phyloP scores from a whole-genome alignment of 2,797 vertebrate genomes.

The Heteromormyrus szaboi region DNA sequence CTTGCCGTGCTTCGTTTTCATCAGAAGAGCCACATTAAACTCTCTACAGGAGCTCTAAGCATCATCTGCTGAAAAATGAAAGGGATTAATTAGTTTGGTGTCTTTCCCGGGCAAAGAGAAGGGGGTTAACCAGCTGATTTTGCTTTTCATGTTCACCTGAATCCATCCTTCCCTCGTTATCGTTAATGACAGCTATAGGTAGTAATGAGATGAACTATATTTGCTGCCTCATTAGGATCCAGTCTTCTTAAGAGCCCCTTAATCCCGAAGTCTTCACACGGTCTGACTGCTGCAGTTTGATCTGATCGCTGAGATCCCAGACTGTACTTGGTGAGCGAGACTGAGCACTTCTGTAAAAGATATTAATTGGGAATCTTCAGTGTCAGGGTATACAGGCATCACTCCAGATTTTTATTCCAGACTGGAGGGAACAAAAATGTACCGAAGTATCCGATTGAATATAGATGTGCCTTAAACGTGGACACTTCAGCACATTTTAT shows the following conservation, averaged over 20 bases:
- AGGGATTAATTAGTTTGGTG: not conserved
- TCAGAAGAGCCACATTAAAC: conserved; percentile 62
- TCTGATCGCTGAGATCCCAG: not conserved
- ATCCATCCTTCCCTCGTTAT: not conserved
- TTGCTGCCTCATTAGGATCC: conserved; percentile 49
- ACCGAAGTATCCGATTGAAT: not conserved
- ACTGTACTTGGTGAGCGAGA: not conserved
- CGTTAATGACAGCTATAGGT: conserved; percentile 40
- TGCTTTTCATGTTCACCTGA: not conserved
- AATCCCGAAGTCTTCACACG: not conserved
- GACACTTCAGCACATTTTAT: not conserved
- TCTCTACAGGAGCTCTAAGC: conserved; percentile 31
- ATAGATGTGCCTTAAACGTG: not conserved
- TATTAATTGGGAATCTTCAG: not conserved
- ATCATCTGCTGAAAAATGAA: conserved; percentile 5
- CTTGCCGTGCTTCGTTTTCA: conserved; percentile 43
- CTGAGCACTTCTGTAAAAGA: not conserved
- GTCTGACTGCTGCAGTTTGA: not conserved
- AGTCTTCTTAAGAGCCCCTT: conserved; percentile 42
- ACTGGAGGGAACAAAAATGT: not conserved
- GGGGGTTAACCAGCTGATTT: not conserved
- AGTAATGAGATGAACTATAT: conserved; percentile 45
- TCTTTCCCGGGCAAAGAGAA: not conserved
- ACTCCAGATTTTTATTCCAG: not conserved
- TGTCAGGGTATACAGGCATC: not conserved